These are phyloP conservation scores for Drosophila atroscutellata DNA, from an alignment of 2,888 invertebrate species.

Conservation along the genomic window DNA sequence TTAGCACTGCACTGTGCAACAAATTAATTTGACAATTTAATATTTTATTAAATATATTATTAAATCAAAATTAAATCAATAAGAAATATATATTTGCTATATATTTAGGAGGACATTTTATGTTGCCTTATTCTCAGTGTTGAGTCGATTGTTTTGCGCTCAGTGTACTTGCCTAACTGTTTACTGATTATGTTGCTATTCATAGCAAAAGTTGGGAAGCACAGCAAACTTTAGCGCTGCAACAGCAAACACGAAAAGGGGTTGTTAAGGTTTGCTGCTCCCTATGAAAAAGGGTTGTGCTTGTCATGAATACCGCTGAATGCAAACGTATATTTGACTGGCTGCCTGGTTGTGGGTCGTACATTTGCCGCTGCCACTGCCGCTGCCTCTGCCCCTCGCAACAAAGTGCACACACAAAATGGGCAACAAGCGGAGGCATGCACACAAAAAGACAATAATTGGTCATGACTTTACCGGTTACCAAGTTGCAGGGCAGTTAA, in stretches of 20 bases:
- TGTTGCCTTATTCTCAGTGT: background rate
- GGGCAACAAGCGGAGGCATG: slow-evolving; percentile 18
- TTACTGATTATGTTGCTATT: slow-evolving; percentile 65
- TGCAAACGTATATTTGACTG: slow-evolving; percentile 16
- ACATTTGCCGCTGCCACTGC: slow-evolving; percentile 9
- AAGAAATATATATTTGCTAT: background rate
- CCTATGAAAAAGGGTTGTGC: slow-evolving; percentile 62
- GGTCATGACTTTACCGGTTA: slow-evolving; percentile 76
- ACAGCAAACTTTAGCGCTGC: slow-evolving; percentile 53
- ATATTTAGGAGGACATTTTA: background rate
- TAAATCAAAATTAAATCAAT: background rate
- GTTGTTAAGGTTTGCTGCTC: slow-evolving; percentile 15
- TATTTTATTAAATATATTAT: background rate
- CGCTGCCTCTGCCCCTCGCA: slow-evolving; percentile 7
- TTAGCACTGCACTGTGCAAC: slow-evolving; percentile 27
- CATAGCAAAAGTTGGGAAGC: slow-evolving; percentile 62
- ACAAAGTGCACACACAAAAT: slow-evolving; percentile 51
- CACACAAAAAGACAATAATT: slow-evolving; percentile 72
- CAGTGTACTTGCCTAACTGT: slow-evolving; percentile 46
- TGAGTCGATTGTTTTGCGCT: background rate
- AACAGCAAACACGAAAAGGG: slow-evolving; percentile 25
- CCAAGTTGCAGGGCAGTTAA: slow-evolving; percentile 42
- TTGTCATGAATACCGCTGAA: slow-evolving; percentile 56
- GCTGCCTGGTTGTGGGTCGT: slow-evolving; percentile 2
- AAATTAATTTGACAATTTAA: too few relatives aligned